Evolutionary conservation across 2,113 vertebrate species (phyloP), one percentile per base, ranked within the genome.

Genomic region (Dolichotis patagonum): DNA sequence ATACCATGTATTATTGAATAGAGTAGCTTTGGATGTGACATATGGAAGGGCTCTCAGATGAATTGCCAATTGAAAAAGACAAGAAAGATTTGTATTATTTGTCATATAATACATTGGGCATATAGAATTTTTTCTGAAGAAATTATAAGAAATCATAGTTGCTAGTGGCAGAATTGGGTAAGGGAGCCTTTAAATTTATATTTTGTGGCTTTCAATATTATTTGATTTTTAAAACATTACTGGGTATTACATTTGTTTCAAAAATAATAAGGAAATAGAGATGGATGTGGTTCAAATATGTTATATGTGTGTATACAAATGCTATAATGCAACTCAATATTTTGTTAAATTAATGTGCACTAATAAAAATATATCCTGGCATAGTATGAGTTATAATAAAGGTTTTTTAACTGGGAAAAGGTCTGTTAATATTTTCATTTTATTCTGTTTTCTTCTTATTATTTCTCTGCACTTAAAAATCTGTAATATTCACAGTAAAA

Each of bases 41-140:
- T 58, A 60, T 92, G 26, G 60, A 88, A 92, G 67, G 52, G 7
- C 32, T 89, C 54, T 46, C 63, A 88, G n/a, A 32, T 71, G n/a
- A 35, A 75, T 75, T 90, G n/a, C 7, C 75, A 82, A 88, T 22
- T 88, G 60, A 91, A 92, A 94, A 94, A 78, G 10, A 24, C 28
- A 84, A 94, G 32, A 56, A 90, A 28, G 62, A 35, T 83, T 94
- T 77, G 41, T 85, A 69, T 62, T 71, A 62, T 35, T 43, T 83
- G 11, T 67, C 71, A 28, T 43, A 69, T 65, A 28, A 52, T 46
- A 43, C 49, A 11, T 3, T 52, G 30, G 26, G 38, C 13, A 86
- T 81, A 35, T 28, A 75, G 20, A 26, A 56, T 63, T 85, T n/a
- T 95, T 89, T 63, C 46, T 86, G 38, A 75, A 65, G 32, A 54